Conservation (phyloP, 2,113 vertebrate genomes). For the Scolopax mira region DNA sequence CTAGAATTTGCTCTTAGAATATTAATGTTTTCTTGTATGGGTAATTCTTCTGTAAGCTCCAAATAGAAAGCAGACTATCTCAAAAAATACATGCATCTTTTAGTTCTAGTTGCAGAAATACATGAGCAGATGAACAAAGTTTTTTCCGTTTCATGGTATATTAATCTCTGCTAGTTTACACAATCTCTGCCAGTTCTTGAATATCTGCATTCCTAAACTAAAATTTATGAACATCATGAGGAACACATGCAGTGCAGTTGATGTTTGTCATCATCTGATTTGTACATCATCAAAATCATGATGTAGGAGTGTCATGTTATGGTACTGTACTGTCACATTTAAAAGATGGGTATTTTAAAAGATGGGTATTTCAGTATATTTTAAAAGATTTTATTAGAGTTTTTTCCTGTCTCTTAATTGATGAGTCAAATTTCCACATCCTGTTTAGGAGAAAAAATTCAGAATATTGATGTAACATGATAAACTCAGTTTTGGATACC, state of each 20-base stretch:
- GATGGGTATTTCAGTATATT: background rate
- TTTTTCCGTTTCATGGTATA: background rate
- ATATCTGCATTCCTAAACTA: conserved; percentile 8
- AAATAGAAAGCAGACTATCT: background rate
- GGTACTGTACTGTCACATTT: conserved; percentile 39
- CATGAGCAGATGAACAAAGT: background rate
- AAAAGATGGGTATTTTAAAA: conserved; percentile 28
- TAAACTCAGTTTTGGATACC: background rate
- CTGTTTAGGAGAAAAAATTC: background rate
- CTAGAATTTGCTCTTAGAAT: background rate
- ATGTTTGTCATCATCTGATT: conserved; percentile 49
- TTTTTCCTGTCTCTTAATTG: background rate
- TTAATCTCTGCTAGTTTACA: conserved; percentile 2
- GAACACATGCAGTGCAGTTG: conserved; percentile 19
- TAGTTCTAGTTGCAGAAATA: background rate
- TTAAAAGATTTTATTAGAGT: background rate
- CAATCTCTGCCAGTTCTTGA: background rate
- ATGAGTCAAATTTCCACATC: background rate
- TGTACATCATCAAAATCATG: conserved; percentile 24
- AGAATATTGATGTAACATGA: background rate
- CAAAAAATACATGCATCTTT: background rate
- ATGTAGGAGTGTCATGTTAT: conserved; percentile 44
- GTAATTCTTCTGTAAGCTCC: background rate
- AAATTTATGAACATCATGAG: conserved; percentile 29
- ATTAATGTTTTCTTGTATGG: background rate